phyloP scores from a whole-genome alignment of 2,113 vertebrate genomes.

The Saimiri boliviensis region DNA sequence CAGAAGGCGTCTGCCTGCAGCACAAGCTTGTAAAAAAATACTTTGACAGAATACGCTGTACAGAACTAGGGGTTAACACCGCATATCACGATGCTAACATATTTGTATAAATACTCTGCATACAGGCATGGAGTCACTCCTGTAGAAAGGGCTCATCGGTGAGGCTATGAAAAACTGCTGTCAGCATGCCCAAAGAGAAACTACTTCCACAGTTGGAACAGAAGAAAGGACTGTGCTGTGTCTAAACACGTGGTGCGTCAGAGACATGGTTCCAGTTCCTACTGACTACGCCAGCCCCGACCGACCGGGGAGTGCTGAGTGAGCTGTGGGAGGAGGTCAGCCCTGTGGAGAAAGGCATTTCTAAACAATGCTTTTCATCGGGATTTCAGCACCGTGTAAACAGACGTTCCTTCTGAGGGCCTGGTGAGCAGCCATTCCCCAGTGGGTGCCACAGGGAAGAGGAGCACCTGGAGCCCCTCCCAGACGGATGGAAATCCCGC shows the following conservation, averaged over 20 bases:
- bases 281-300: fast-evolving
- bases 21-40: constrained; percentile 87
- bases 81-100: constrained; percentile 82
- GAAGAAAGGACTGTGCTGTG: not conserved
- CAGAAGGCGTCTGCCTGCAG: constrained; percentile 67
- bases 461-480: not conserved
- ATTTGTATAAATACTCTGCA: constrained; percentile 87
- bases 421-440: not conserved
- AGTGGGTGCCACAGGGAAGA: not conserved
- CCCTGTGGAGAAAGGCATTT: not conserved
- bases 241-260: not conserved
- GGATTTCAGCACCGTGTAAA: constrained; percentile 33
- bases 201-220: not conserved
- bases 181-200: constrained; percentile 48
- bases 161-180: not conserved
- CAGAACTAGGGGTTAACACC: constrained; percentile 57
- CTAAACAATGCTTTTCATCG: not conserved
- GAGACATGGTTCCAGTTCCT: not conserved
- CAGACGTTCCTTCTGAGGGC: not conserved
- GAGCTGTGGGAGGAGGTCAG: not conserved
- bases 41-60: constrained; percentile 85
- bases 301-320: not conserved
- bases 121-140: constrained; percentile 80
- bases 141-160: constrained; percentile 68
- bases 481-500: not conserved